Conservation (phyloP, 37 sponge, comb jelly and placozoan species). For the Aplysina aerophoba region DNA sequence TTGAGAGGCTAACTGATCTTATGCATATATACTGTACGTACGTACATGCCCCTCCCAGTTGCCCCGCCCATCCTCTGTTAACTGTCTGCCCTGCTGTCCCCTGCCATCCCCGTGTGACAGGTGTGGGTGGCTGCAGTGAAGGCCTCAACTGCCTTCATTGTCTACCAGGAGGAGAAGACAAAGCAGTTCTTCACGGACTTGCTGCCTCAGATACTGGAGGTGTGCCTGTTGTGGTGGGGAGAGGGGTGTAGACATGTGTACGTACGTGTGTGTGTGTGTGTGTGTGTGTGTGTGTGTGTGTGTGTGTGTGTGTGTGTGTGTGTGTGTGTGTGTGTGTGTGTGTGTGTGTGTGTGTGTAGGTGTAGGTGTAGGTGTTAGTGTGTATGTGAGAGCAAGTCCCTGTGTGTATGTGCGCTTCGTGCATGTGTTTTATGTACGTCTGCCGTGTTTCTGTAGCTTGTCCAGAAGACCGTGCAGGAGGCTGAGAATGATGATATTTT, state of each 20-base stretch:
- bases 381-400: neutral
- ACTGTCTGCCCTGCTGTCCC: no score
- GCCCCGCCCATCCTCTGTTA: no score
- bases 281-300: conserved; percentile 17
- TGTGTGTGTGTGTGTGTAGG: neutral
- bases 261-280: conserved; percentile 3
- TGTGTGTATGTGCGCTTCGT: neutral
- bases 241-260: neutral
- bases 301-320: conserved; percentile 27
- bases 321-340: conserved; percentile 17
- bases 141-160: conserved; percentile 72
- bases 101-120: neutral
- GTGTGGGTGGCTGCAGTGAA: conserved; percentile 79
- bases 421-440: neutral
- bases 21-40: no score
- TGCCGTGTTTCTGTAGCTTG: conserved; percentile 49
- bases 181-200: conserved; percentile 58
- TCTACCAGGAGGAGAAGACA: conserved; percentile 45
- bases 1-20: no score
- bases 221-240: conserved; percentile 24
- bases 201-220: conserved; percentile 66
- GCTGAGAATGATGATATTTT: conserved; percentile 77
- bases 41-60: no score
- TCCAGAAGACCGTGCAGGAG: conserved; percentile 63
- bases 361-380: neutral